Evolutionary conservation across 53 echinoderm and acorn worm genomes (phyloP).

Genomic region (Patiria pectinifera): DNA sequence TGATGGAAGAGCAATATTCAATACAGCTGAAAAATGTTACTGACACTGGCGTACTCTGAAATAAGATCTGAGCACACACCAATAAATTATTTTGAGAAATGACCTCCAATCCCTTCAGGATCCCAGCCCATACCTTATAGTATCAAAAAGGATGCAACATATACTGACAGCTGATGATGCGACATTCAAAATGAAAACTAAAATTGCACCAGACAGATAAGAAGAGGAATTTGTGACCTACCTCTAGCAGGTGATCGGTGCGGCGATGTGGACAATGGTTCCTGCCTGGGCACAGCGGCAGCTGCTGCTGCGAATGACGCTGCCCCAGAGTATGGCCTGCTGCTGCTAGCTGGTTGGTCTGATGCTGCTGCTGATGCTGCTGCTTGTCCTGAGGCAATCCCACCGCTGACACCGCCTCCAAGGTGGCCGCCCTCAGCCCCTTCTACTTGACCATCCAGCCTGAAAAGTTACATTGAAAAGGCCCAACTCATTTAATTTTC

Average conservation of each 20-base stretch:
- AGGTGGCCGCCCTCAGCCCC: conserved; percentile 52
- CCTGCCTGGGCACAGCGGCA: conserved; percentile 56
- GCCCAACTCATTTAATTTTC: no score
- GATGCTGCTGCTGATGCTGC: conserved; percentile 62
- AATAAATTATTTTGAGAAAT: no score
- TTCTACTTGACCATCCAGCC: conserved; percentile 80
- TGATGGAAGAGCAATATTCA: no score
- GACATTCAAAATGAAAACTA: no score
- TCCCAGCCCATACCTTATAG: no score
- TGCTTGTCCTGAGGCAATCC: conserved; percentile 46
- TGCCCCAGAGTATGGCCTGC: conserved; percentile 64
- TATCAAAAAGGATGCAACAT: background rate
- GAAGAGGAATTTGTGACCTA: background rate
- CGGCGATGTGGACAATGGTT: conserved; percentile 69
- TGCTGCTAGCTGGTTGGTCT: conserved; percentile 37
- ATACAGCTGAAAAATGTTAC: no score
- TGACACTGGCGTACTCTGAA: no score
- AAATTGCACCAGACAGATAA: no score
- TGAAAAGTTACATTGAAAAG: conserved; percentile 6
- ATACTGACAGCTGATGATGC: no score
- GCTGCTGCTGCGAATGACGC: conserved; percentile 65
- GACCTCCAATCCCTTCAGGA: no score
- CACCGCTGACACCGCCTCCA: conserved; percentile 54
- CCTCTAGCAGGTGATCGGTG: conserved; percentile 77
- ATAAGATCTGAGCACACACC: no score